Conservation (phyloP, 2,113 vertebrate species). For the Platanista minor region DNA sequence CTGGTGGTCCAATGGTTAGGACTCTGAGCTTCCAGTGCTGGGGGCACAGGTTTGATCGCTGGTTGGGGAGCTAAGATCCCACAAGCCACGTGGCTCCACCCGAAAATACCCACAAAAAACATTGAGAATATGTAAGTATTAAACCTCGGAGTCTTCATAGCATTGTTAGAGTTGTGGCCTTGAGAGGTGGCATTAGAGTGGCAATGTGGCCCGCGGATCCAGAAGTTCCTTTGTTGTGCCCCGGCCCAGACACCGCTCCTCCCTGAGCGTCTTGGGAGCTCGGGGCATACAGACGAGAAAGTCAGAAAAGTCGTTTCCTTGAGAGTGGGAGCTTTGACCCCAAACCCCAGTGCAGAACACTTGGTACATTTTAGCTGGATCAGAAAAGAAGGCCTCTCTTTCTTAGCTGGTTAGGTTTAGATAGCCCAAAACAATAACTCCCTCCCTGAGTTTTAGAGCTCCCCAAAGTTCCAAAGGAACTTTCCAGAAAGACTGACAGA, state of each 20-base stretch:
- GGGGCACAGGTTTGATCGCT: too few relatives aligned
- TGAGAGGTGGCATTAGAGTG: neutral
- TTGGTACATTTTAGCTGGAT: neutral
- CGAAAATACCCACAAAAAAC: too few relatives aligned
- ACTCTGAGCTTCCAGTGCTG: too few relatives aligned
- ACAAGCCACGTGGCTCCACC: too few relatives aligned
- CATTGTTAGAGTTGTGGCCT: neutral
- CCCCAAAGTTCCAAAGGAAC: neutral
- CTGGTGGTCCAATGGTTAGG: too few relatives aligned
- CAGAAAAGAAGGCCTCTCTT: neutral
- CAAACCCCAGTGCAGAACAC: neutral
- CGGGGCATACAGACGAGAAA: accelerated
- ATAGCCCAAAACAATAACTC: neutral
- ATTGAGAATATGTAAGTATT: conserved; percentile 80
- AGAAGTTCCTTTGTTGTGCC: neutral
- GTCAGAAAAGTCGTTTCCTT: neutral
- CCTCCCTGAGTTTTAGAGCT: neutral
- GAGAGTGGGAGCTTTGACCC: neutral
- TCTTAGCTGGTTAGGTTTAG: neutral
- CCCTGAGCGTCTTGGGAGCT: neutral
- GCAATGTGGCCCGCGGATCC: neutral
- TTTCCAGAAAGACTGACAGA: neutral
- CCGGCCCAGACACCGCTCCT: neutral
- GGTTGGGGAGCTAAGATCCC: too few relatives aligned
- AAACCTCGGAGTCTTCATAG: neutral